Evolutionary conservation across 2,113 vertebrate genomes (phyloP).

Genomic region (Gopherus flavomarginatus): DNA sequence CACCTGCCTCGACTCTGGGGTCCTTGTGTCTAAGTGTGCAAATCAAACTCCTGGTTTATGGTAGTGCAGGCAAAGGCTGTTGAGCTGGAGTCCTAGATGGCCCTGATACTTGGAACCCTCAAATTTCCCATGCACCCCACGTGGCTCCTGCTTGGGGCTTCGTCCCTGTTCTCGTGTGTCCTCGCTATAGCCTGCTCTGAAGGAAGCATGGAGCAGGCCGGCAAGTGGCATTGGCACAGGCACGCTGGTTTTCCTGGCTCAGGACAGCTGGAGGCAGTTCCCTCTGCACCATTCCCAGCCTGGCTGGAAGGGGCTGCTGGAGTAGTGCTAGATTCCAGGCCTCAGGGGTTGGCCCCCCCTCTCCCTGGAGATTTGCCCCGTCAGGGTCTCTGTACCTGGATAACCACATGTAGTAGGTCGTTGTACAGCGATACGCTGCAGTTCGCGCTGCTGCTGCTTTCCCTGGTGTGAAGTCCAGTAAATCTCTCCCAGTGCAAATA

Average conservation of each 20-base stretch:
- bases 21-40: not conserved
- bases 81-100: not conserved
- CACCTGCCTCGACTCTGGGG: not conserved
- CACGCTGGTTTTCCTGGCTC: not conserved
- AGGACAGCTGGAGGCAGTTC: not conserved
- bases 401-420: not conserved
- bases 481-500: not conserved
- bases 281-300: not conserved
- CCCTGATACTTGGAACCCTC: not conserved
- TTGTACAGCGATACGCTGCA: not conserved
- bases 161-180: rapidly evolving
- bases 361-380: not conserved
- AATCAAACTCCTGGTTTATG: not conserved
- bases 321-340: not conserved
- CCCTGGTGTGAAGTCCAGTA: not conserved
- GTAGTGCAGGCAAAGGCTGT: not conserved
- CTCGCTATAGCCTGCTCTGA: not conserved
- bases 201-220: not conserved
- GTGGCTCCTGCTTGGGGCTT: not conserved
- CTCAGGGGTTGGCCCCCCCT: not conserved
- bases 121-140: rapidly evolving
- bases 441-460: not conserved
- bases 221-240: not conserved
- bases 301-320: not conserved
- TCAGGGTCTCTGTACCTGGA: rapidly evolving